These are phyloP conservation scores for Nomada ferruginata DNA, from an alignment of 2,888 invertebrate species.

Conservation along the genomic window DNA sequence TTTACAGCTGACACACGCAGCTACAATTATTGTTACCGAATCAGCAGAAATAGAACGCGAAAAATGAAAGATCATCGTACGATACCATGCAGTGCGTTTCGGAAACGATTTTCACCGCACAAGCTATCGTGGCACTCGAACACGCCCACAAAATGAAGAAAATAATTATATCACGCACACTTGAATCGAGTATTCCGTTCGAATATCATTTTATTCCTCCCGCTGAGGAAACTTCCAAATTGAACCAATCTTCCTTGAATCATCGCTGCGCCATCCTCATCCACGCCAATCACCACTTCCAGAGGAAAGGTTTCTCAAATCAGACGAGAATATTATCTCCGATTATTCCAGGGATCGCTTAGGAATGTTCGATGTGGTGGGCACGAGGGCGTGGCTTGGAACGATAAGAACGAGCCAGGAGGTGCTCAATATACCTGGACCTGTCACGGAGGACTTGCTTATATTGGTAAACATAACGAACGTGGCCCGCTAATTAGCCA, in stretches of 20 bases:
- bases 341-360: conserved; percentile 77
- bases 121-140: not conserved
- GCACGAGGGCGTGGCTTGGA: conserved; percentile 81
- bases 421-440: conserved; percentile 85
- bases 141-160: too few relatives aligned
- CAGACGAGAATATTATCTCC: not conserved
- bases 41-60: too few relatives aligned
- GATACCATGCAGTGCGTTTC: too few relatives aligned
- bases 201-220: not conserved
- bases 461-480: conserved; percentile 83
- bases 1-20: too few relatives aligned
- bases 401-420: conserved; percentile 77
- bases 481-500: conserved; percentile 61
- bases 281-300: not conserved
- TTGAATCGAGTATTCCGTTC: not conserved
- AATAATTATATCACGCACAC: not conserved
- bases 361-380: conserved; percentile 81
- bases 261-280: not conserved
- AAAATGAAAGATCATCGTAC: too few relatives aligned
- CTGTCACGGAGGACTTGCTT: conserved; percentile 84
- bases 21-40: too few relatives aligned
- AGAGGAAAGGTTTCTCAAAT: not conserved
- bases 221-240: not conserved
- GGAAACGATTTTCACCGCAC: not conserved
- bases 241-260: not conserved